Base-by-base conservation (phyloP, 2,797 vertebrate genomes). In the Clarias laeviceps region DNA sequence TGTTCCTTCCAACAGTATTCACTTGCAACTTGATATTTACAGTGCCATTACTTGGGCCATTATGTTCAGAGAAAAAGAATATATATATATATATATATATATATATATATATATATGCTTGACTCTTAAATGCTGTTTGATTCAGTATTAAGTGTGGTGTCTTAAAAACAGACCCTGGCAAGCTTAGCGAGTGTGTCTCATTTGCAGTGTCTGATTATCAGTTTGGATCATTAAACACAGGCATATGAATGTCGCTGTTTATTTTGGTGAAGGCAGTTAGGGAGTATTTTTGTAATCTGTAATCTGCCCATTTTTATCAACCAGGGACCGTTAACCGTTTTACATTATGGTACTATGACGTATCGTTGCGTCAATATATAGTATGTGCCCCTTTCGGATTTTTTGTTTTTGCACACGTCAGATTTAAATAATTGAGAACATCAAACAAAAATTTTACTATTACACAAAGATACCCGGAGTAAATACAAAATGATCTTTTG, bases 161-260 rank as follows among this genome's bases (percentile, higher is more conserved):
- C 27, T 64, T 22, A 77, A 66, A 66, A 84, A 66, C 56, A 84
- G 62, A 37, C 24, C 22, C 64, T 78, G 73, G 73, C 74, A 69
- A 57, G 62, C 50, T 57, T 24, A 73, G 24, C 29, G 73, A 66
- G 27, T 0, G 50, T 9, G 20, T 61, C 45, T 64, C 82, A 27
- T 76, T 37, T 74, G n/a, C 45, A 18, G 62, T 15, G 20, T 24
- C 62, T 74, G 70, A 76, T 18, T 76, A 77, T 77, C 73, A 57
- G 83, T 50, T 68, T 27, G 50, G 74, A 69, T 78, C 83, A 59
- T 77, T 84, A 77, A 77, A 84, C 27, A 24, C 18, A 64, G 59
- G 56, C 37, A 76, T 24, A 64, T 14, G 24, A 37, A 64, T 24
- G n/a, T 56, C 34, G 24, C 9, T 57, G 27, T 32, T 57, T 29